Evolutionary conservation across 2,113 vertebrate genomes (phyloP), one percentile per base, ranked within the genome.

Genomic region (Potamarius usumacintae): DNA sequence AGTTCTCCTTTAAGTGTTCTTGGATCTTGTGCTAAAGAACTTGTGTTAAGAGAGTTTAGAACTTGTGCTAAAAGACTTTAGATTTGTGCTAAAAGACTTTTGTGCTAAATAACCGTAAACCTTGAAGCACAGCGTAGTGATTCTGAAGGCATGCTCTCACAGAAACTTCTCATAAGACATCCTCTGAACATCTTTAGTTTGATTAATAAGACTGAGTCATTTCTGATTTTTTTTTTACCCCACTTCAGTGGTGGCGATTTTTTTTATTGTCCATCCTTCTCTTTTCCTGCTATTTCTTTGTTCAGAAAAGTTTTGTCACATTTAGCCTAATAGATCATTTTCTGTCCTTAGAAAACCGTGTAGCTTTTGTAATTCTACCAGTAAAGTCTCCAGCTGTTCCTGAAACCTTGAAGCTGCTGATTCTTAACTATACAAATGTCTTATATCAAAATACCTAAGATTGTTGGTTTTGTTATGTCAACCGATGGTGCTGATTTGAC

Each of bases 401-500:
- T 67, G 42, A 67, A 83, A 83, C 82, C 82, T 83, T 67, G 82
- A 83, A 48, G 82, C 82, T 67, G 34, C 82, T 83, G 82, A 52
- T 83, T 67, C 82, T 67, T 83, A 83, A 83, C 82, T 83, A 15
- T 48, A 53, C 82, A 83, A 65, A 74, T 12, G 5, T 76, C 83
- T 85, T 76, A 42, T 85, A 62, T 72, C 83, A 85, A 85, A 85
- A 85, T 85, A 55, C 52, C 34, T 76, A 34, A 85, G 62, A 85
- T 85, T 67, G 82, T 53, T 83, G 67, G 27, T 85, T 85, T 85
- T 85, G 83, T 74, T 48, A 72, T 85, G 69, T 48, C 82, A 83
- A 67, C 82, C 82, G 8, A 52, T 48, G 9, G 82, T 53, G 62
- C 62, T 83, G 34, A 62, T 83, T 83, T 83, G 82, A 83, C 82